Evolutionary conservation across 30 jellyfish, hydroid and myxozoan species (phyloP).

Genomic region (Aurelia coerulea): DNA sequence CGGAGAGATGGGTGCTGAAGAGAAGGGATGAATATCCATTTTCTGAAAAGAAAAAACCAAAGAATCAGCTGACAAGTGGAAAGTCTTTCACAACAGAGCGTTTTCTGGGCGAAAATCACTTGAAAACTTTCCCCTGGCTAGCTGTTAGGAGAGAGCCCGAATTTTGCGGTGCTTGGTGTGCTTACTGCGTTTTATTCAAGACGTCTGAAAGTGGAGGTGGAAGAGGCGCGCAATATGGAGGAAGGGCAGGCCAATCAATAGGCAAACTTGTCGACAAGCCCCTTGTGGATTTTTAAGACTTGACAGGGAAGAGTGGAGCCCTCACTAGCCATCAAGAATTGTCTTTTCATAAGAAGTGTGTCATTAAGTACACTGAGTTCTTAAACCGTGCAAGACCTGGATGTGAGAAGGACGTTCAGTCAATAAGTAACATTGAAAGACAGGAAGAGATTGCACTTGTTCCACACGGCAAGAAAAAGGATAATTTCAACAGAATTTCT

Average conservation of each 20-base stretch:
- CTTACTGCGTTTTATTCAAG: slow-evolving; percentile 17
- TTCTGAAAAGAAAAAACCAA: not conserved
- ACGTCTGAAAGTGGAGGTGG: slow-evolving; percentile 39
- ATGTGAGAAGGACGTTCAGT: slow-evolving; percentile 19
- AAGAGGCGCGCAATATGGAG: slow-evolving; percentile 33
- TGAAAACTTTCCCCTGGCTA: slow-evolving; percentile 26
- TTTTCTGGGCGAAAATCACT: slow-evolving; percentile 31
- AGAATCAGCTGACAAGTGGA: not conserved
- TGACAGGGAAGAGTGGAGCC: slow-evolving; percentile 42
- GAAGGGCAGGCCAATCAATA: slow-evolving; percentile 21
- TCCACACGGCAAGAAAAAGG: too few relatives aligned
- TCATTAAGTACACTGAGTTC: slow-evolving; percentile 1
- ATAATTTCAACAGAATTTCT: too few relatives aligned
- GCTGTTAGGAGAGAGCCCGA: slow-evolving; percentile 47
- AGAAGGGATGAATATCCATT: not conserved
- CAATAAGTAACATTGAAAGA: slow-evolving; percentile 9
- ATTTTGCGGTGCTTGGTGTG: slow-evolving; percentile 21
- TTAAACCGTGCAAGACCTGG: slow-evolving; percentile 25
- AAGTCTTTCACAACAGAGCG: slow-evolving; percentile 20
- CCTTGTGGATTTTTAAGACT: slow-evolving; percentile 22
- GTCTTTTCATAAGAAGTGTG: slow-evolving; percentile 14
- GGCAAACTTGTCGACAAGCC: slow-evolving; percentile 32
- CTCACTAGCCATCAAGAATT: slow-evolving; percentile 32
- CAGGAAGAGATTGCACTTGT: slow-evolving; percentile 13
- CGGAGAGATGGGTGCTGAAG: not conserved